Evolutionary conservation across 2,797 vertebrate species (phyloP), one percentile per base, ranked within the genome.

Genomic region (Arnoldichthys spilopterus): DNA sequence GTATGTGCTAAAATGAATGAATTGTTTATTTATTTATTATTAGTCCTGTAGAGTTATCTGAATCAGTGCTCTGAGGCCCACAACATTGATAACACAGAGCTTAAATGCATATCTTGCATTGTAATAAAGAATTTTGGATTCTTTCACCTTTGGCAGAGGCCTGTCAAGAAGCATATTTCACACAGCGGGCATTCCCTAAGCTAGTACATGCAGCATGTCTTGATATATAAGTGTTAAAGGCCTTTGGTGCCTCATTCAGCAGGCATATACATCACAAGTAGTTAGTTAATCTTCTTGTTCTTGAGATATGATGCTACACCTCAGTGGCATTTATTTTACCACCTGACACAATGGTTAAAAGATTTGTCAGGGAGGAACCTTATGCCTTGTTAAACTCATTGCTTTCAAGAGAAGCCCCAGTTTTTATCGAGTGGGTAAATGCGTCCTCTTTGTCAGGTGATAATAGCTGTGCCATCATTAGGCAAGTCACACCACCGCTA

Each of bases 11-110:
- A 45, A 24, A 43, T 28, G 45, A 24, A 26, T 7, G 5, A 2
- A 78, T 85, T 88, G n/a, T n/a, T 88, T 84, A 88, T 87, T 67
- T 75, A 76, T 87, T 88, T 86, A 83, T 88, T 83, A 71, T 80
- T 85, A 76, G 58, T 72, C 78, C 77, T 73, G 81, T 86, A 86
- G 77, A 80, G 70, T 11, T 78, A 83, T 84, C 81, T 89, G 81
- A 87, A 88, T 85, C 79, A 66, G 34, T 28, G 69, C 54, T 64
- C 79, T 78, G 83, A 69, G 66, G 83, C 88, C 7, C 3, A 22
- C 18, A 22, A 9, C 16, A 43, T 24, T 54, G 4, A 49, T 51
- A 51, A 20, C 68, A 30, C 32, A 43, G 43, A 34, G 24, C 12
- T 9, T 45, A 30, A 20, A 32, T 22, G 47, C 24, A 72, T 18